A percentile compares a stretch with the other conserved stretches of the same genome.
These are phyloP conservation scores for Crypturellus tataupa DNA, from an alignment of 2,797 vertebrate genomes.

Conservation along the genomic window DNA sequence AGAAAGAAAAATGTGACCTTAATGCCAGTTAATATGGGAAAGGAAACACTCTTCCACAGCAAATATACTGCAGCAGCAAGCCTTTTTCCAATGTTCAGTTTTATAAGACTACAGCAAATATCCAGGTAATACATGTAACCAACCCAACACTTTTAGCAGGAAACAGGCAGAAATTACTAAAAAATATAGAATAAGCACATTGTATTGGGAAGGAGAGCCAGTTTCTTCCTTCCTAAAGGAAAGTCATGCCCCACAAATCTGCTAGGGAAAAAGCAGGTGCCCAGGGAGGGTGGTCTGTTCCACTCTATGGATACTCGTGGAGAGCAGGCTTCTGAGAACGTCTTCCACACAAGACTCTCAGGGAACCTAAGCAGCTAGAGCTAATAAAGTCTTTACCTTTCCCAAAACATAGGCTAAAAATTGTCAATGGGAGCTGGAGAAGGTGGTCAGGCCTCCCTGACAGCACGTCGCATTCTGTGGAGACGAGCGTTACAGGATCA, in stretches of 20 bases:
- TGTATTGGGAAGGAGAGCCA: neutral
- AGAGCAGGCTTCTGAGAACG: fast-evolving
- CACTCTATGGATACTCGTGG: neutral
- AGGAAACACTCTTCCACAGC: neutral
- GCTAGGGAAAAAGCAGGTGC: neutral
- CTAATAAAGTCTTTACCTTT: neutral
- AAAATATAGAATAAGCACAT: neutral
- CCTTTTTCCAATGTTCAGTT: neutral
- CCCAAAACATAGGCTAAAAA: neutral
- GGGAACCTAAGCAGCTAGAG: neutral
- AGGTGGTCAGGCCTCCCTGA: fast-evolving
- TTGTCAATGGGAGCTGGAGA: fast-evolving
- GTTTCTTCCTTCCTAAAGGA: neutral
- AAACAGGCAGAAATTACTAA: neutral
- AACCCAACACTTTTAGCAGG: neutral
- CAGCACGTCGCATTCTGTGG: fast-evolving
- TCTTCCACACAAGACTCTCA: neutral
- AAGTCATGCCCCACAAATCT: neutral
- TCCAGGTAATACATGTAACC: neutral
- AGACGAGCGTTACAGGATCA: neutral
- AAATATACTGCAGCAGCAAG: neutral
- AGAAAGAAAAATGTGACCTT: neutral
- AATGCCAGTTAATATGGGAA: neutral
- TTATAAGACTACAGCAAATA: neutral
- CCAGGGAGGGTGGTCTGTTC: neutral